Base-by-base conservation (phyloP, 2,888 invertebrate species). In the Allygus modestus region DNA sequence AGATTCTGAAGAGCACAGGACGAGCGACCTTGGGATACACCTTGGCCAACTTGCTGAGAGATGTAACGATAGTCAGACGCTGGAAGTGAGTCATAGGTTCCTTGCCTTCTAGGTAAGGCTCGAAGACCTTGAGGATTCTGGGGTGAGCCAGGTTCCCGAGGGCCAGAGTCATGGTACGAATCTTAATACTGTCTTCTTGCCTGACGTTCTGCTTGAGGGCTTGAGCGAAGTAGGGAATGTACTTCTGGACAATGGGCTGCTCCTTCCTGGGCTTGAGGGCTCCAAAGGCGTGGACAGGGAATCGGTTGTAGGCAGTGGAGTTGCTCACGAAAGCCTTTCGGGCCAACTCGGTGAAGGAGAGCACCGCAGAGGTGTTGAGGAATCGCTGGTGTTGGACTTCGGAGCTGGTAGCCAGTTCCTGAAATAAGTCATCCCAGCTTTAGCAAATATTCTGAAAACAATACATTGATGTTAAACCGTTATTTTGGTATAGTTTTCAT, bases 31-130 rank as follows among this genome's bases (percentile, higher is more conserved):
- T 91, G 41, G 95, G 94, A 77, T 91, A 89, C 71, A 91, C 89
- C 17, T 89, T 87, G 17, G 92, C 91, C n/a, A 95, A 89, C 85
- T 91, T 90, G 83, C 91, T 90, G 84, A 95, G 89, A 82, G 92
- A 91, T 20, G 91, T 88, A 23, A 95, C 92, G 91, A 95, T 94
- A 87, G 93, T 89, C 0, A 92, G 90, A 84, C 95, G 93, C 87
- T 95, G 93, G 91, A 93, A 94, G 51, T 91, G 92, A 0, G 94
- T 92, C 0, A 91, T 90, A 73, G 89, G 89, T 46, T 91, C 31
- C 51, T 92, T 90, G 61, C 94, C 94, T 90, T 95, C 94, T n/a
- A 95, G 90, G 89, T 94, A 95, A 1, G 94, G 94, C 88, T 94
- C 92, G 87, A 93, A 94, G 0, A 92, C 92, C 4, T 90, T 89